Evolutionary conservation across 2,797 vertebrate genomes (phyloP).

Genomic region (Macroramphosus scolopax): DNA sequence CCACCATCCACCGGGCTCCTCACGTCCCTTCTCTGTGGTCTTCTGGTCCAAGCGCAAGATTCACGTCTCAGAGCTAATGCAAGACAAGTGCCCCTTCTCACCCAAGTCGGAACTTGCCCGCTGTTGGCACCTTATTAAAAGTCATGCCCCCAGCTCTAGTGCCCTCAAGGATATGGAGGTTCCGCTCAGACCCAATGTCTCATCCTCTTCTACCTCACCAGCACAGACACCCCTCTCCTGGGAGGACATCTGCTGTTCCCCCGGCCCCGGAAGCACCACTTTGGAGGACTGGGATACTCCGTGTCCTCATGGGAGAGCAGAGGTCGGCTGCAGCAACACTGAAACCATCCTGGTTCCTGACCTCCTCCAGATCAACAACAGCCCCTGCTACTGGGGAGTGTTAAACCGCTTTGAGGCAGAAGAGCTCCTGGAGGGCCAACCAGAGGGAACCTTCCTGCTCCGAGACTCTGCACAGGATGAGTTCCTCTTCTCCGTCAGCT

Average conservation of each 20-base stretch:
- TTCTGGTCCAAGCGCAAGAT: slow-evolving; percentile 93
- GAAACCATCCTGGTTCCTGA: slow-evolving; percentile 94
- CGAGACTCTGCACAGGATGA: slow-evolving; percentile 95
- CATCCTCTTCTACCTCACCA: slow-evolving; percentile 55
- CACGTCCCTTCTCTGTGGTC: slow-evolving; percentile 74
- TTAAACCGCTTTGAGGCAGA: slow-evolving; percentile 94
- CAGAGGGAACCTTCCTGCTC: slow-evolving; percentile 93
- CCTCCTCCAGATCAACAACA: slow-evolving; percentile 96
- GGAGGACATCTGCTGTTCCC: slow-evolving; percentile 78
- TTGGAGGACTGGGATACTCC: slow-evolving; percentile 79
- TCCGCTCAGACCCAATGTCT: slow-evolving; percentile 66
- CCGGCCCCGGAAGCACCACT: slow-evolving; percentile 77
- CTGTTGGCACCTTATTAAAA: slow-evolving; percentile 94
- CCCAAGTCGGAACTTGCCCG: slow-evolving; percentile 91
- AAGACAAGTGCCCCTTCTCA: slow-evolving; percentile 94
- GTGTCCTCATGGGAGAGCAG: slow-evolving; percentile 36
- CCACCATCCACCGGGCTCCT: slow-evolving; percentile 58
- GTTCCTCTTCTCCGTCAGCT: slow-evolving; percentile 96
- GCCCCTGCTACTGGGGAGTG: slow-evolving; percentile 95
- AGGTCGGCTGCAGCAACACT: slow-evolving; percentile 79
- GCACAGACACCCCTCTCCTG: slow-evolving; percentile 74
- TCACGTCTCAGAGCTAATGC: slow-evolving; percentile 92
- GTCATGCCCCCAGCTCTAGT: slow-evolving; percentile 78
- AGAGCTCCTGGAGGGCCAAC: slow-evolving; percentile 92
- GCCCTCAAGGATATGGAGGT: slow-evolving; percentile 73